phyloP scores from a whole-genome alignment of 2,888 invertebrate species.

The Drosophila ochracea region DNA sequence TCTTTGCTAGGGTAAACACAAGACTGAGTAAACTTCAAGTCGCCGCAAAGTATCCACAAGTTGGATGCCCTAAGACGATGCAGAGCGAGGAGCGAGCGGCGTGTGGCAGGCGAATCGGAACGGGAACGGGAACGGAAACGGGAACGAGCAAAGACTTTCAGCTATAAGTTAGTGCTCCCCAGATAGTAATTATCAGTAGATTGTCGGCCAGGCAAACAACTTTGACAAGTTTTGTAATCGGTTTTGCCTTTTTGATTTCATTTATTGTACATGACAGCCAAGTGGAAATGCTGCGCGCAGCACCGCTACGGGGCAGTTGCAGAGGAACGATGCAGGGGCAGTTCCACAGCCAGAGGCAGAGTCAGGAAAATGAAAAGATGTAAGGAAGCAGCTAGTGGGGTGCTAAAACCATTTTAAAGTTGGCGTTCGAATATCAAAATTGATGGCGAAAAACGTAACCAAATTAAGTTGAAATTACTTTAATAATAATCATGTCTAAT shows the following conservation, averaged over 20 bases:
- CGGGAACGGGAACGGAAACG: constrained; percentile 4
- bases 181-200: constrained; percentile 80
- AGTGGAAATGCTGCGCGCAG: constrained; percentile 14
- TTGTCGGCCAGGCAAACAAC: constrained; percentile 68
- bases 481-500: constrained; percentile 7
- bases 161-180: constrained; percentile 78
- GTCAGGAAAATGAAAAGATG: not conserved
- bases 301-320: not conserved
- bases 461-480: constrained; percentile 11
- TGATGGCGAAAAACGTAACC: constrained; percentile 12
- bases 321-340: not conserved
- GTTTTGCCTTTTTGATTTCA: constrained; percentile 75
- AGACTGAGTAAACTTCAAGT: constrained; percentile 47
- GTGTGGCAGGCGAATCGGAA: not conserved
- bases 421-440: constrained; percentile 30
- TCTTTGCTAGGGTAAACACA: constrained; percentile 3
- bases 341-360: not conserved
- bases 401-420: constrained; percentile 40
- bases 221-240: constrained; percentile 79
- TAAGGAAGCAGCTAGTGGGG: not conserved
- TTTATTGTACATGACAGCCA: constrained; percentile 74
- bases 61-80: constrained; percentile 20
- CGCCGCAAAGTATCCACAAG: constrained; percentile 49
- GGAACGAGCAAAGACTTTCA: constrained; percentile 19
- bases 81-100: not conserved